Evolutionary conservation across 2,797 vertebrate species (phyloP), one percentile per base, ranked within the genome.

Genomic region (Capromys pilorides): DNA sequence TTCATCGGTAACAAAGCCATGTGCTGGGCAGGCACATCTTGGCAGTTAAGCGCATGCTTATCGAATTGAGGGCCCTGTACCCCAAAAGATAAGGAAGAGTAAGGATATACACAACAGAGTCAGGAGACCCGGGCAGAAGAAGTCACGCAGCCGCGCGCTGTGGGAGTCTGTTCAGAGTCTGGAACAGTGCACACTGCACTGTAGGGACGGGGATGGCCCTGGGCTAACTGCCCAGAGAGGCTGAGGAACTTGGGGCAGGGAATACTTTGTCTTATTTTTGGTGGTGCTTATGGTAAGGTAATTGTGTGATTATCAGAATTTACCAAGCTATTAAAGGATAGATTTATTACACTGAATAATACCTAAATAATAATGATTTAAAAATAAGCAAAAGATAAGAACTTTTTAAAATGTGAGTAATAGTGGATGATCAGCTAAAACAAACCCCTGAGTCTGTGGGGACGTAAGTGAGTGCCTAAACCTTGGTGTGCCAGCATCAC

Each of bases 341-440:
- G 21, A 6, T 79, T 92, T 95, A 79, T 24, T 71, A 7, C 57
- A 62, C 79, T 93, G 77, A 93, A 57, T 90, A 92, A 82, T 54
- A 57, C 45, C 54, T 83, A 33, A 78, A 21, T 91, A 93, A 79
- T 90, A 14, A n/a, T 62, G 14, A 78, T 77, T 64, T 87, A 2
- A 54, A 90, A 82, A 79, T 66, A 88, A 93, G 41, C 77, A 86
- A 86, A 84, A 9, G 62, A 75, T 84, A 66, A 73, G 73, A 67
- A 6, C 28, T 86, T 78, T 78, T 39, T 39, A 86, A 59, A 51
- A 45, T 91, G 19, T 54, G 81, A 88, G 4, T 85, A 89, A 78
- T 16, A 64, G 66, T 59, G 3, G 14, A n/a, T 69, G 69, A 67
- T 67, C 71, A 79, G 8, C n/a, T 75, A 67, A 75, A 67, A 73